A percentile compares a stretch with the other conserved stretches of the same genome.
phyloP scores from a whole-genome alignment of 2,797 vertebrate species.

The Emys orbicularis region DNA sequence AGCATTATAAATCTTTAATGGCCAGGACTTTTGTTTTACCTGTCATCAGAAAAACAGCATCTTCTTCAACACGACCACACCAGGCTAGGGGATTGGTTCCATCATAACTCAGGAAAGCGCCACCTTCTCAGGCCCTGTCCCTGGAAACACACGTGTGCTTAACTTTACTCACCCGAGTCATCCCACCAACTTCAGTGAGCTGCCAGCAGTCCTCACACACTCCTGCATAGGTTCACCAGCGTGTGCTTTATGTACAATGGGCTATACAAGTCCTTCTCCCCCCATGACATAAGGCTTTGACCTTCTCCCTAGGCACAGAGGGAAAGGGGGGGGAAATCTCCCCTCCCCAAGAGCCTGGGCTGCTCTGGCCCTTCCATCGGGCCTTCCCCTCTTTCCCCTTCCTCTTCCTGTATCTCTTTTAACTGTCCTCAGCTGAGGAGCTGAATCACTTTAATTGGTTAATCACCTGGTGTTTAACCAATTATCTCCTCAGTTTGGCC shows the following conservation, averaged over 20 bases:
- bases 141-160: neutral
- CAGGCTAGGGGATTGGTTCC: fast-evolving
- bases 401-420: neutral
- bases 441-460: neutral
- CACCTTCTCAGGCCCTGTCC: fast-evolving
- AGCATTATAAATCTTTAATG: neutral
- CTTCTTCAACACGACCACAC: neutral
- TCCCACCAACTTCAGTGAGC: neutral
- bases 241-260: neutral
- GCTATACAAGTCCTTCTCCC: neutral
- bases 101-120: neutral
- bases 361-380: neutral
- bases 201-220: neutral
- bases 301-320: neutral
- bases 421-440: neutral
- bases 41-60: fast-evolving
- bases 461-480: too few relatives aligned
- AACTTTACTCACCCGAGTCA: neutral
- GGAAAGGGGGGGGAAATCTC: neutral
- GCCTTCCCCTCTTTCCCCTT: neutral
- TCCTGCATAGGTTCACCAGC: neutral
- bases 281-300: neutral
- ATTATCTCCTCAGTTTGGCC: too few relatives aligned
- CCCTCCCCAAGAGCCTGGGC: neutral
- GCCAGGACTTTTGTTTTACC: neutral